Conservation (phyloP, 92 coral and sea anemone genomes). For the Zoanthus gigantus region DNA sequence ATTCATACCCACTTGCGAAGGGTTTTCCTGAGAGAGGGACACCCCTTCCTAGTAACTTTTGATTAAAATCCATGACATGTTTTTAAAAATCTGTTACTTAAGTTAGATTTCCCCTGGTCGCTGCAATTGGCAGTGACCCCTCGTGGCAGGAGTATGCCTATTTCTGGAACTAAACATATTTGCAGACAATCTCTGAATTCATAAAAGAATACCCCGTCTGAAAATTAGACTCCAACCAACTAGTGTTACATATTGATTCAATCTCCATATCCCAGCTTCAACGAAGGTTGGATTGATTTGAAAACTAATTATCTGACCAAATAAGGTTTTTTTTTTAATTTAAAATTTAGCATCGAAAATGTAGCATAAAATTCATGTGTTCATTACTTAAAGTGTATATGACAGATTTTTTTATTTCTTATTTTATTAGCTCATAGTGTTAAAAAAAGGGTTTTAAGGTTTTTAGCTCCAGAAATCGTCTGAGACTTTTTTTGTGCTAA, state of each 20-base stretch:
- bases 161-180: background rate
- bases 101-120: background rate
- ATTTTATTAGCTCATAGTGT: too few species aligned
- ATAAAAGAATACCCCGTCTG: background rate
- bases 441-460: too few species aligned
- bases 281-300: background rate
- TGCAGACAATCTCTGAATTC: background rate
- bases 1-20: background rate
- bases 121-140: background rate
- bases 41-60: background rate
- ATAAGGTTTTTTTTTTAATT: background rate
- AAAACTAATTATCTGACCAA: constrained; percentile 16
- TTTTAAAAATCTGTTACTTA: background rate
- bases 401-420: too few species aligned
- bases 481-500: too few species aligned
- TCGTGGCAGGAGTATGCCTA: background rate
- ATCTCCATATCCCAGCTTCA: background rate
- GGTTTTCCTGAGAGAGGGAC: background rate
- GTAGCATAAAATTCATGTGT: background rate
- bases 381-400: background rate
- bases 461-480: too few species aligned
- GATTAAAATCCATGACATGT: background rate
- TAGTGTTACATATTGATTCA: background rate
- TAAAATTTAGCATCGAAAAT: background rate
- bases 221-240: background rate